phyloP scores from a whole-genome alignment of 2,797 vertebrate species.

The Botia kubotai region DNA sequence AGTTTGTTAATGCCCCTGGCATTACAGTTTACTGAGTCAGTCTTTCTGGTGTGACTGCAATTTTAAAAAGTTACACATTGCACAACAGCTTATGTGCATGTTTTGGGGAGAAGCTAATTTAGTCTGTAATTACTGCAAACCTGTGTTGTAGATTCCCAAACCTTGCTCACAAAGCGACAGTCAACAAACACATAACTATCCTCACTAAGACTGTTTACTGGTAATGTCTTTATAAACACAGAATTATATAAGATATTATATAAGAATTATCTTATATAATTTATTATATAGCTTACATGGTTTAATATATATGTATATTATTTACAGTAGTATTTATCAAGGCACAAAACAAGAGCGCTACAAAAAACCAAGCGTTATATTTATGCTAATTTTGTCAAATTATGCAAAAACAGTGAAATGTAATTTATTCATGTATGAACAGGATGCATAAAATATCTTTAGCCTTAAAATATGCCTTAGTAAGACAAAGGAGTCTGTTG shows the following conservation, averaged over 20 bases:
- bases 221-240: no score
- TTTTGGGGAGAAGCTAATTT: slow-evolving; percentile 4
- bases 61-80: slow-evolving; percentile 12
- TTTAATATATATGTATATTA: not conserved
- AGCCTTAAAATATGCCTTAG: not conserved
- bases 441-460: not conserved
- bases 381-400: not conserved
- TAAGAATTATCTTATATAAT: not conserved
- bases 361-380: not conserved
- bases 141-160: not conserved
- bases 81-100: slow-evolving; percentile 6
- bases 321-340: not conserved
- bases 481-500: not conserved
- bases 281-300: not conserved
- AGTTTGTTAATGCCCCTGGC: not conserved
- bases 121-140: slow-evolving; percentile 17
- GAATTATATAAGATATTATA: not conserved
- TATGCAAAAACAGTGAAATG: not conserved
- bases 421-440: not conserved
- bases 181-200: no score
- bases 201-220: no score
- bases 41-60: slow-evolving; percentile 1
- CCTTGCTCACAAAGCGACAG: no score
- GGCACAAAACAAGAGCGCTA: not conserved
- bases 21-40: slow-evolving; percentile 17